Base-by-base conservation (phyloP, 2,797 vertebrate species). In the Hoplostethus atlanticus region DNA sequence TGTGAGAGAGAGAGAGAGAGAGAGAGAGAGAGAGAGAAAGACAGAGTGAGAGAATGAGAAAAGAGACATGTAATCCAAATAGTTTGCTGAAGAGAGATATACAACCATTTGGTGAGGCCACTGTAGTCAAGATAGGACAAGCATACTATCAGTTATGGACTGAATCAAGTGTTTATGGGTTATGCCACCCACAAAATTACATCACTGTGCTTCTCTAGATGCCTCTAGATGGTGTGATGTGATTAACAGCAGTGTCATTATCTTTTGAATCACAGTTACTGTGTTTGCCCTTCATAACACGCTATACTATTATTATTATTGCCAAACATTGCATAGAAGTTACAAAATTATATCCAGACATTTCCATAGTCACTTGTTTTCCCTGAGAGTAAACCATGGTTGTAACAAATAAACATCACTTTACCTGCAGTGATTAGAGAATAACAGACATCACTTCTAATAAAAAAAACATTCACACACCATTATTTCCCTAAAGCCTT, bases 381-480 rank as follows among this genome's bases (percentile, higher is more conserved):
- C 15, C 17, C n/a, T 21, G 48, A 31, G 9, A 9, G 34, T 64
- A 21, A 38, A 64, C 38, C 38, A 40, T 51, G 7, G 28, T 16
- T 34, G 51, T 63, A 68, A 53, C 60, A 67, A 73, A 67, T 53
- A 59, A 65, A 46, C 31, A 59, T 42, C 28, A 59, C 2, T 77
- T 7, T 48, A 53, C 72, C 47, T 70, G 53, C 25, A 71, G 42
- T 36, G 70, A 77, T 74, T 1, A 0, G 13, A 48, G 28, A 71
- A 62, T 71, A 74, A 51, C 66, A 59, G 12, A 57, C 63, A 62
- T 40, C 25, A 38, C 25, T 31, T 75, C 50, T 61, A 68, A 68
- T 54, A 28, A 13, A 38, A 28, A 17, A 58, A 58, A 65, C 53
- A 38, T 61, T 63, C 55, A 59, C 64, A 72, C 51, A 28, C 30